phyloP scores from a whole-genome alignment of 2,113 vertebrate genomes.

The Xerus inauris region DNA sequence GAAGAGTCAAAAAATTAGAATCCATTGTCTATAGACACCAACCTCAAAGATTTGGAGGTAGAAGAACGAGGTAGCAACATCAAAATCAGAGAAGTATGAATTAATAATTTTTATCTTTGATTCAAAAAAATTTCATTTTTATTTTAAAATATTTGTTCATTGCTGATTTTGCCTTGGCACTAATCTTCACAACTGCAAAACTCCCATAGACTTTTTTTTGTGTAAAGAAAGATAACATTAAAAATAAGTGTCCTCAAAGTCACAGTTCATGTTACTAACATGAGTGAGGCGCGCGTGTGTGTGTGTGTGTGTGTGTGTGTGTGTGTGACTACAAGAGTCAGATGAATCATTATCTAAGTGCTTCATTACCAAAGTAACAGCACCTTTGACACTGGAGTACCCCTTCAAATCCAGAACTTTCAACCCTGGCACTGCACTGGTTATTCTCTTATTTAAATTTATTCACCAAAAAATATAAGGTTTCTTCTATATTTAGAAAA shows the following conservation, averaged over 20 bases:
- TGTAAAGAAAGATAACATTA: constrained; percentile 35
- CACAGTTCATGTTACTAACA: neutral
- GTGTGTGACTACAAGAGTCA: neutral
- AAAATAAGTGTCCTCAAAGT: neutral
- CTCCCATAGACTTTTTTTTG: neutral
- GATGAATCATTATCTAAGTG: neutral
- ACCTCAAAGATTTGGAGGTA: neutral
- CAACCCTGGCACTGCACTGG: neutral
- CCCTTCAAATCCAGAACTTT: constrained; percentile 19
- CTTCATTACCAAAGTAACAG: neutral
- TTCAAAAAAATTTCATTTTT: constrained; percentile 27
- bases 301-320: too few species aligned
- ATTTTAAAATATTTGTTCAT: constrained; percentile 45
- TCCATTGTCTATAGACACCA: neutral
- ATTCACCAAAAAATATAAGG: neutral
- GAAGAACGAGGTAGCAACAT: neutral
- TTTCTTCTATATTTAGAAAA: constrained; percentile 42
- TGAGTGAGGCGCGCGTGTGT: too few species aligned
- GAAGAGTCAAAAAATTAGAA: constrained; percentile 35
- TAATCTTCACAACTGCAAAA: constrained; percentile 24
- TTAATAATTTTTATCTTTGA: constrained; percentile 3
- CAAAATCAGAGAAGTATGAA: constrained; percentile 28
- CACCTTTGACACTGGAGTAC: neutral
- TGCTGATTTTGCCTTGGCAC: neutral
- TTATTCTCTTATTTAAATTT: neutral